Base-by-base conservation (phyloP, 2,113 vertebrate genomes). In the human (Homo sapiens) region DNA sequence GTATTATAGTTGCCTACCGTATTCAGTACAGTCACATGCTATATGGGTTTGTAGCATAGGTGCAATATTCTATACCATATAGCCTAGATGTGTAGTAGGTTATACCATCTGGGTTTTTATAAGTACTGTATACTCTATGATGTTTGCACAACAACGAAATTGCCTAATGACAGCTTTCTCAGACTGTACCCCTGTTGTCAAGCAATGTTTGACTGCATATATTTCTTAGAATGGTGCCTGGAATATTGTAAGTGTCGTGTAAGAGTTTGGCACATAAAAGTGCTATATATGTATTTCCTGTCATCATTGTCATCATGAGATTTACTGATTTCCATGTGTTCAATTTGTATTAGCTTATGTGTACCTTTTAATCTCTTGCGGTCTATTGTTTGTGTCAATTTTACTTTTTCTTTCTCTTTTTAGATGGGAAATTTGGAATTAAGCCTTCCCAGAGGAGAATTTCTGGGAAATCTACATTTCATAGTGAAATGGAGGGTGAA, bases 401-500 rank as follows among this genome's bases (percentile, higher is more conserved):
- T 95, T 92, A 43, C 55, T 95, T 92, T 96, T 81, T 92, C 32
- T 89, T 82, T 96, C 25, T 89, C 61, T 87, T 96, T 97, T 90
- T 97, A 98, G 97, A 80, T 95, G 84, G 57, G 14, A 96, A 90
- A 30, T 92, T 96, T 96, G 90, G 75, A 70, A 97, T 88, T 92
- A 97, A 97, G 59, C 96, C 87, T 6, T 94, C 93, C 88, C 38
- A 88, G 52, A 94, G 68, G 79, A 96, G 89, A 90, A 92, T 76
- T 94, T 92, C 76, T 96, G 94, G 59, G 84, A 96, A 95, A 96
- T 27, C 76, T 90, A 76, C 88, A 70, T 90, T 98, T 95, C 82
- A 73, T 75, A 72, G 57, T 81, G 93, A 97, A 90, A 90, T 92
- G 40, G 88, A 95, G 16, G 38, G 30, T 87, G 75, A 96, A 76